A percentile compares a stretch with the other conserved stretches of the same genome.
Conservation (phyloP, 2,113 vertebrate species). For the Oreochromis niloticus region DNA sequence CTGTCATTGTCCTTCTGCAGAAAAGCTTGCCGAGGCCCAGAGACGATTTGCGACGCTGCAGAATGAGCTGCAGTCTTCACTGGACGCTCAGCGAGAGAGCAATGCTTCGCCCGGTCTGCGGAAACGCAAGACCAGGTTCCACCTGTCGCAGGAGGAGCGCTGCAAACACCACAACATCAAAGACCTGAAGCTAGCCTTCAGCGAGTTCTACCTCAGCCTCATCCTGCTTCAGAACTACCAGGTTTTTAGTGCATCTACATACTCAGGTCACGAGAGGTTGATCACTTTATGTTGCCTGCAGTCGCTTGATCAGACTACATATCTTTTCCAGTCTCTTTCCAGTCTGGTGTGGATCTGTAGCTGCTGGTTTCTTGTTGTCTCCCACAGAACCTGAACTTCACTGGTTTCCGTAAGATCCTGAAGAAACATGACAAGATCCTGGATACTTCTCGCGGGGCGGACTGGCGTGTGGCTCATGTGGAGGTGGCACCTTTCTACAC, state of each 20-base stretch:
- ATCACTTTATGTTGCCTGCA: neutral
- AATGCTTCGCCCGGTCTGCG: slow-evolving; percentile 76
- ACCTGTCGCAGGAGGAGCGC: slow-evolving; percentile 92
- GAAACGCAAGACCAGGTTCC: slow-evolving; percentile 88
- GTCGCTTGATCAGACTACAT: neutral
- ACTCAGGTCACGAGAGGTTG: neutral
- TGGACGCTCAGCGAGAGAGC: slow-evolving; percentile 91
- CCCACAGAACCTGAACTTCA: slow-evolving; percentile 96
- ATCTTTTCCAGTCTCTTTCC: neutral
- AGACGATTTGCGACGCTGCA: slow-evolving; percentile 90
- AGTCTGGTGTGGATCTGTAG: neutral
- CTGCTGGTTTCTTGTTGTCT: neutral
- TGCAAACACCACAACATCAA: slow-evolving; percentile 94
- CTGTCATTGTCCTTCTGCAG: slow-evolving; percentile 56
- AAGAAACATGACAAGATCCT: slow-evolving; percentile 99
- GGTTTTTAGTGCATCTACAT: slow-evolving; percentile 61
- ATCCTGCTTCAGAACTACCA: slow-evolving; percentile 99
- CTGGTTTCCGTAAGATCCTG: slow-evolving; percentile 96
- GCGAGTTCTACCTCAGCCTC: slow-evolving; percentile 99
- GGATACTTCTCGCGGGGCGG: slow-evolving; percentile 89
- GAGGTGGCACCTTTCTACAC: slow-evolving; percentile 98
- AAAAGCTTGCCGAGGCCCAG: slow-evolving; percentile 96
- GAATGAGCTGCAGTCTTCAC: slow-evolving; percentile 91
- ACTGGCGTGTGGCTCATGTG: slow-evolving; percentile 95
- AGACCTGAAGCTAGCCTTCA: slow-evolving; percentile 98